These are phyloP conservation scores for Glossophaga mutica DNA, from an alignment of 2,797 vertebrate species.

Conservation along the genomic window DNA sequence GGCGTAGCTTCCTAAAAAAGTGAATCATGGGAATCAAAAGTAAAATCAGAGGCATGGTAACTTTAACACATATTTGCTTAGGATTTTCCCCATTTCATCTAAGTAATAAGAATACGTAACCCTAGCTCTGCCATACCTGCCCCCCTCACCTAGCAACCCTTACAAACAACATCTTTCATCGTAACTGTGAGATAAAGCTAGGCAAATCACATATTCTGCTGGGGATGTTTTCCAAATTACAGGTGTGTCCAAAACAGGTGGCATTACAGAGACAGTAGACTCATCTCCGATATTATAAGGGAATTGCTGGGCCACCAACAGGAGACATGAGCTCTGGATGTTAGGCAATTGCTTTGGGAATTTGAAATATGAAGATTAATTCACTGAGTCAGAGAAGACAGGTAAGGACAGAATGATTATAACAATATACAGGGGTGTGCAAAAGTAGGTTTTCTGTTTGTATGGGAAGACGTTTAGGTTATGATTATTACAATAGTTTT, in stretches of 20 bases:
- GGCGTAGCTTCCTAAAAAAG: constrained; percentile 16
- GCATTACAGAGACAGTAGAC: neutral
- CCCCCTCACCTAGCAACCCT: neutral
- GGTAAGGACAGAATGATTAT: neutral
- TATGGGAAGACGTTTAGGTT: neutral
- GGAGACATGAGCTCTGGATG: neutral
- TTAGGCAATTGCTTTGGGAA: neutral
- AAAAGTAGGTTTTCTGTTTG: neutral
- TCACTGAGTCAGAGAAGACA: neutral
- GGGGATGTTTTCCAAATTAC: neutral
- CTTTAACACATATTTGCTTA: neutral
- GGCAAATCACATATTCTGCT: constrained; percentile 40
- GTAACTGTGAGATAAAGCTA: neutral
- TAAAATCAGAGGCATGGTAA: neutral
- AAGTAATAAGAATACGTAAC: neutral
- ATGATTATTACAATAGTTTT: neutral
- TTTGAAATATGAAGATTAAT: neutral
- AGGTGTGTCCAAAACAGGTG: neutral
- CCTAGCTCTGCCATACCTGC: neutral
- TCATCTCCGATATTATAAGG: neutral
- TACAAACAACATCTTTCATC: neutral
- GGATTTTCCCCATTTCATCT: constrained; percentile 14
- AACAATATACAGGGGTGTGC: neutral
- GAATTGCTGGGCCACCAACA: neutral
- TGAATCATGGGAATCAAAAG: neutral